A percentile compares a stretch with the other conserved stretches of the same genome.
Evolutionary conservation across 2,113 vertebrate species (phyloP).

Genomic region (Numenius arquata): DNA sequence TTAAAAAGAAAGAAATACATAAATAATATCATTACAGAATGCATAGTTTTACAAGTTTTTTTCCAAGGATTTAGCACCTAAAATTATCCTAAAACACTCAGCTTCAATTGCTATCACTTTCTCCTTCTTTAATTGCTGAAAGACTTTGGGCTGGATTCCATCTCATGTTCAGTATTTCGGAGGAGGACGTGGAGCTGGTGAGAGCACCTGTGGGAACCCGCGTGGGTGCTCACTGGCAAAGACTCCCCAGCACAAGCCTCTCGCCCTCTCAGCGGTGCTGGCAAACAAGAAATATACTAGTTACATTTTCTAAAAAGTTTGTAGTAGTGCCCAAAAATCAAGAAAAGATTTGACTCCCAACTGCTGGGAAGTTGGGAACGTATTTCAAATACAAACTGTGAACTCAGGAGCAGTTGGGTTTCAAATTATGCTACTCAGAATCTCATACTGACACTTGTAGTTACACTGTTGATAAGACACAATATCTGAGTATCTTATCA

Average conservation of each 20-base stretch:
- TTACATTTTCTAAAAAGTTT: not conserved
- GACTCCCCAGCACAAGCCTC: not conserved
- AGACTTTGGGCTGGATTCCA: not conserved
- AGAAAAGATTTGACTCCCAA: not conserved
- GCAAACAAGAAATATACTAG: not conserved
- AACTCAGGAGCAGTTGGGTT: not conserved
- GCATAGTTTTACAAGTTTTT: not conserved
- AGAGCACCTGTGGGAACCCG: not conserved
- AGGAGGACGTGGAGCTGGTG: not conserved
- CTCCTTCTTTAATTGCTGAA: not conserved
- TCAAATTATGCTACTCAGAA: not conserved
- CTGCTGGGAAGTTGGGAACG: not conserved
- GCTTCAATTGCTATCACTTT: not conserved
- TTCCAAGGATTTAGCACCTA: not conserved
- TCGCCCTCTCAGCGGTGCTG: accelerated
- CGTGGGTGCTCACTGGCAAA: not conserved
- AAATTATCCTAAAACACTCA: not conserved
- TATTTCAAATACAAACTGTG: not conserved
- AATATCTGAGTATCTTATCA: not conserved
- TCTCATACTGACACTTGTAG: not conserved
- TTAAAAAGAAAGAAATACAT: not conserved
- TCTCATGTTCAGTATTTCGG: not conserved
- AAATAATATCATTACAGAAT: not conserved
- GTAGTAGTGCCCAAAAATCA: not conserved
- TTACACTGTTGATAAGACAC: not conserved